Evolutionary conservation across 2,797 vertebrate species (phyloP).

Genomic region (Uromys caudimaculatus): DNA sequence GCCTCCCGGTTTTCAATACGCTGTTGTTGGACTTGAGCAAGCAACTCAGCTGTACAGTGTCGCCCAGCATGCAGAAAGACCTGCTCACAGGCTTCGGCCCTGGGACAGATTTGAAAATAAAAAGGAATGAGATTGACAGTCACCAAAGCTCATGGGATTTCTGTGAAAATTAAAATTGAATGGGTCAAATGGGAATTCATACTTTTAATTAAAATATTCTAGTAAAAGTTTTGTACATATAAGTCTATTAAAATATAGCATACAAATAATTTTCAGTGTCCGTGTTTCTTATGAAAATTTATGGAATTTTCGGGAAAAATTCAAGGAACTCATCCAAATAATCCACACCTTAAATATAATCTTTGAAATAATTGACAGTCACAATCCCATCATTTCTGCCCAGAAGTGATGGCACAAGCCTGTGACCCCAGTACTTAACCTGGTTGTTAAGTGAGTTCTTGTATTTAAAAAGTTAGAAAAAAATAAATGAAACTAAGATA

Average conservation of each 20-base stretch:
- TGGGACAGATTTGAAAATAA: neutral
- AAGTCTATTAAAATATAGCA: neutral
- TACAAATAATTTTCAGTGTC: neutral
- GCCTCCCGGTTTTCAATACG: neutral
- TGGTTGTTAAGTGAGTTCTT: neutral
- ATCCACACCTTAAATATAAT: neutral
- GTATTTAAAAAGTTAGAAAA: neutral
- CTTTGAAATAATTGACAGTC: neutral
- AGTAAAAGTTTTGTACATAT: neutral
- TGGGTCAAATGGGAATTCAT: neutral
- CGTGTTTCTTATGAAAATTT: neutral
- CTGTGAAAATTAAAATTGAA: too few species aligned
- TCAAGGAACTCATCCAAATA: too few species aligned
- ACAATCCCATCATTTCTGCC: neutral
- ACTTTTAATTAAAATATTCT: conserved; percentile 37
- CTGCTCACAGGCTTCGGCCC: too few species aligned
- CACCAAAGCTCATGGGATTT: neutral
- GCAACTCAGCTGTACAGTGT: neutral
- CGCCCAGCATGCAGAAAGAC: too few species aligned
- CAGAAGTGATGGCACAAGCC: neutral
- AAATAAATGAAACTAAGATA: too few species aligned
- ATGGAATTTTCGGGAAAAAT: too few species aligned
- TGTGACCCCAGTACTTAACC: too few species aligned
- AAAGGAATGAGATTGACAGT: neutral
- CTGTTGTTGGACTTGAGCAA: neutral